These are phyloP conservation scores for Chaetodon trifascialis DNA, from an alignment of 2,113 vertebrate species.

Conservation along the genomic window DNA sequence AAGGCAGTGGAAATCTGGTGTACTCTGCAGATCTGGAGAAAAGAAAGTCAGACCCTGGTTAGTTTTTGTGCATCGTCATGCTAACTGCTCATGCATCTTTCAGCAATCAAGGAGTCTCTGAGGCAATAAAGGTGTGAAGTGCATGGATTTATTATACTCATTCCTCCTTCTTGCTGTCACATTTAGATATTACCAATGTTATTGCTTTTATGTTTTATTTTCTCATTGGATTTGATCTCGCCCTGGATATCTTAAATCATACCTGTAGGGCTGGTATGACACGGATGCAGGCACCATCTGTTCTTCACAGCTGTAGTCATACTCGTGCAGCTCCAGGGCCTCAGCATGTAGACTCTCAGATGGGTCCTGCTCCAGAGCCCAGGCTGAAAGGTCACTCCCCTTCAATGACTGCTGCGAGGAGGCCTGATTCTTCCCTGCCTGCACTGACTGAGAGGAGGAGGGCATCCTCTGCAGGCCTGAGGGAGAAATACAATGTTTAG, in stretches of 20 bases:
- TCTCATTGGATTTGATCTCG: background rate
- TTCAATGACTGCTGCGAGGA: constrained; percentile 32
- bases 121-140: background rate
- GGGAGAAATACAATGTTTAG: constrained; percentile 55
- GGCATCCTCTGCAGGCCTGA: constrained; percentile 75
- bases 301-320: constrained; percentile 79
- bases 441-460: constrained; percentile 46
- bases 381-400: constrained; percentile 34
- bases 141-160: background rate
- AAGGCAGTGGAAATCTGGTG: constrained; percentile 24
- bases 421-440: constrained; percentile 4
- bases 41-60: background rate
- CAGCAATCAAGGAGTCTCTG: background rate
- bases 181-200: background rate
- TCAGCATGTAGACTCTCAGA: constrained; percentile 61
- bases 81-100: background rate
- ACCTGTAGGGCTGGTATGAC: constrained; percentile 82
- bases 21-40: constrained; percentile 54
- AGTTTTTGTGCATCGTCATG: background rate
- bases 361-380: constrained; percentile 61
- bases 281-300: constrained; percentile 81
- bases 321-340: constrained; percentile 67
- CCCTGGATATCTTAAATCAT: constrained; percentile 8
- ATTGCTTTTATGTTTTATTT: background rate
- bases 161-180: background rate